Base-by-base conservation (phyloP, 2,888 invertebrate species). In the Theretra japonica region DNA sequence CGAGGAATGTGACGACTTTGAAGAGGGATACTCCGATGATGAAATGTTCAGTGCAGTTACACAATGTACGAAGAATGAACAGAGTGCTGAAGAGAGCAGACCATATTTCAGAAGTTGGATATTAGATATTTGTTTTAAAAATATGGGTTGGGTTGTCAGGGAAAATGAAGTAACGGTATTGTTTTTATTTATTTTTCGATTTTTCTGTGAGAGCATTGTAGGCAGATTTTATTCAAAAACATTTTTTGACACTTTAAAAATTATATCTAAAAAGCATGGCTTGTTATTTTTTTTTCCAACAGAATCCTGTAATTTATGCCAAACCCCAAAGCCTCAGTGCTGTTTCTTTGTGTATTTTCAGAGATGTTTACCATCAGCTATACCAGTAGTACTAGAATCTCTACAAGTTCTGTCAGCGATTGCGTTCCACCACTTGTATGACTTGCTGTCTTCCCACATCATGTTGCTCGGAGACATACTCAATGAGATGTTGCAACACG, bases 361-460 rank as follows among this genome's bases (percentile, higher is more conserved):
- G 91, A 89, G 87, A 73, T 89, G 89, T 74, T 83, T 87, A 71
- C 86, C 88, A 1, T 89, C 95, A n/a, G 90, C 94, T 0, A 95
- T 96, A 21, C 96, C 97, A 23, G 95, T 98, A 68, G 95, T 97
- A 74, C 90, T 97, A 25, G 97, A 98, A 88, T 97, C 97, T 19
- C 92, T 98, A 0, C 97, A 97, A 93, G 95, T 97, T 1, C 80
- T 97, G 0, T 95, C 96, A 0, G 95, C 95, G 0, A 94, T 96
- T 82, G 94, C 95, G 2, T 94, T 95, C 73, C 95, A 95, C 73
- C 96, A 96, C 82, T 95, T 96, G 71, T 82, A 90, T 0, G 90
- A 95, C 59, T 88, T 96, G 50, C 90, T 96, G 75, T 92, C 92
- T 75, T 84, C 95, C 17, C 95, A 96, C 83, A 85, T 97, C 58